Conservation (phyloP, 1,140 invertebrate genomes). For the Amphibalanus amphitrite region DNA sequence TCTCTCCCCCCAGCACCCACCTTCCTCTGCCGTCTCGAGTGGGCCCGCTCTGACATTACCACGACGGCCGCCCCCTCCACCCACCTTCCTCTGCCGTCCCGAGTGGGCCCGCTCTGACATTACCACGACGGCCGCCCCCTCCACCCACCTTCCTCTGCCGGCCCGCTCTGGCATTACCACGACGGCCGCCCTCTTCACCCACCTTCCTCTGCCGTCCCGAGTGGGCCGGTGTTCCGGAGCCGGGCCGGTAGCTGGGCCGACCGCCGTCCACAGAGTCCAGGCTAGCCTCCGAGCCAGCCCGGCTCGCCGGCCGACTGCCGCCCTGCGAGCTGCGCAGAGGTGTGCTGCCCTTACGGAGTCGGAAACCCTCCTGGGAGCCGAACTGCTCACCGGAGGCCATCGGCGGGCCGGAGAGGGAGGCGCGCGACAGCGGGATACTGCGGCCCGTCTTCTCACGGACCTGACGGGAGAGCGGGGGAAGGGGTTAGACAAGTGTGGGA, state of each 20-base stretch:
- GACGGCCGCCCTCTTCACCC: too few species aligned
- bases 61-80: too few species aligned
- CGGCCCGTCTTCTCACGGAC: slow-evolving; percentile 70
- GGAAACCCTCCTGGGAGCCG: slow-evolving; percentile 28
- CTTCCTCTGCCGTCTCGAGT: too few species aligned
- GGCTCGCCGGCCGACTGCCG: slow-evolving; percentile 59
- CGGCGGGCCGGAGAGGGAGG: slow-evolving; percentile 13
- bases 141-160: too few species aligned
- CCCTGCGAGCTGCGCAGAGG: slow-evolving; percentile 20
- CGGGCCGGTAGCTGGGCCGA: neutral
- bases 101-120: too few species aligned
- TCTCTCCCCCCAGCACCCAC: too few species aligned
- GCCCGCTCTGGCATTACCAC: too few species aligned
- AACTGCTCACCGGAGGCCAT: slow-evolving; percentile 28
- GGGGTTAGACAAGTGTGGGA: too few species aligned
- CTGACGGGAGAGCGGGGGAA: slow-evolving; percentile 28
- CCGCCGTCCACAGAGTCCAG: slow-evolving; percentile 39
- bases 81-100: too few species aligned
- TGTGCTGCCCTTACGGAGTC: slow-evolving; percentile 27
- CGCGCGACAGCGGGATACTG: slow-evolving; percentile 59
- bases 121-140: too few species aligned
- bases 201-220: neutral
- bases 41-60: too few species aligned
- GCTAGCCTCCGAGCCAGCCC: slow-evolving; percentile 79
- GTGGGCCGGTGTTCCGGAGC: too few species aligned